A percentile compares a stretch with the other conserved stretches of the same genome.
These are phyloP conservation scores for Archocentrus centrarchus DNA, from an alignment of 2,113 vertebrate genomes.

Conservation along the genomic window DNA sequence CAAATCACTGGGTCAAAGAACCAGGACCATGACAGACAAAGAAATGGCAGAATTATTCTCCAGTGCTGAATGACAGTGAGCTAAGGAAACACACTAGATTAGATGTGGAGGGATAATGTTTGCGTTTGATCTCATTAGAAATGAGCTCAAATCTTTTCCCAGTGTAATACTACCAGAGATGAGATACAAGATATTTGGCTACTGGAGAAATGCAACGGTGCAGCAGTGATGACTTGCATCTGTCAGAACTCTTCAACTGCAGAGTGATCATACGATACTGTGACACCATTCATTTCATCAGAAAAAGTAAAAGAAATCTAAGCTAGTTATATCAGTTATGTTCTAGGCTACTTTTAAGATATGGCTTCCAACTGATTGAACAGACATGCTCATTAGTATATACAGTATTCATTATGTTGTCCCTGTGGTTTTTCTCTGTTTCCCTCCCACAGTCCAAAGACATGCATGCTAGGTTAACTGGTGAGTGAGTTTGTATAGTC, in stretches of 20 bases:
- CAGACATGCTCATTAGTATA: not conserved
- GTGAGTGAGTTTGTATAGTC: not conserved
- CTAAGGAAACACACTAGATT: not conserved
- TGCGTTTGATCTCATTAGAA: not conserved
- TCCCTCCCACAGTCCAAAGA: not conserved
- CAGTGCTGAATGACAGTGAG: not conserved
- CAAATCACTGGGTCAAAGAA: no score
- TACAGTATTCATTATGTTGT: not conserved
- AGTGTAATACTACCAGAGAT: not conserved
- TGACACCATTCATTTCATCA: not conserved
- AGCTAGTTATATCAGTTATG: not conserved
- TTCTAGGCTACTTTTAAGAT: not conserved
- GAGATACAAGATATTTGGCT: not conserved
- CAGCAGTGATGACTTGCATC: not conserved
- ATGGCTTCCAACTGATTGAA: not conserved
- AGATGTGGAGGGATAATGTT: not conserved
- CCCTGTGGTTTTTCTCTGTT: not conserved
- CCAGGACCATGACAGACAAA: not conserved
- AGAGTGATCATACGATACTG: not conserved
- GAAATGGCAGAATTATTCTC: not conserved
- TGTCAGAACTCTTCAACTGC: not conserved
- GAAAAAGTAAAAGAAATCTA: not conserved
- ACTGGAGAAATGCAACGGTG: not conserved
- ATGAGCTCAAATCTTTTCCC: not conserved
- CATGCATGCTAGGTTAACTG: not conserved